These are phyloP conservation scores for Loxodonta africana DNA, from an alignment of 2,113 vertebrate species.

Conservation along the genomic window DNA sequence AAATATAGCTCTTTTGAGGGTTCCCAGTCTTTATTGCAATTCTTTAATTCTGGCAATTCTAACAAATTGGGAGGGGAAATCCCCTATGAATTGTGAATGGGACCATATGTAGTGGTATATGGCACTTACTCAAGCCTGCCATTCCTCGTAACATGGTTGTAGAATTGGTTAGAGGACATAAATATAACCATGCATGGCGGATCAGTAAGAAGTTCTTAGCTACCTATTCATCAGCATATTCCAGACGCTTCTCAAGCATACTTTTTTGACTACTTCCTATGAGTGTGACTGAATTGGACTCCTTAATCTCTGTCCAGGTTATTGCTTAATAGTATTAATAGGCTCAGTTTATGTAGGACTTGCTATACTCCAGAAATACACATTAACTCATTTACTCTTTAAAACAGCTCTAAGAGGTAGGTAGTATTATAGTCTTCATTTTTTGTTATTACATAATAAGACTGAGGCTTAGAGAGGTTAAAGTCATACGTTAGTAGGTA, in stretches of 20 bases:
- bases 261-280: not conserved
- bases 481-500: not conserved
- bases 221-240: not conserved
- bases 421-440: not conserved
- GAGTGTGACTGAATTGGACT: conserved; percentile 19
- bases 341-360: not conserved
- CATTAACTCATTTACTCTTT: conserved; percentile 13
- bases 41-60: conserved; percentile 23
- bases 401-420: not conserved
- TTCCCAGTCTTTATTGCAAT: not conserved
- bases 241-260: not conserved
- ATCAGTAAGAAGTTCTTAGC: conserved; percentile 11
- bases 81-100: not conserved
- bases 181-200: not conserved
- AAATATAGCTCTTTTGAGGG: conserved; percentile 1
- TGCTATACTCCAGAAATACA: conserved; percentile 3
- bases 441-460: conserved; percentile 11
- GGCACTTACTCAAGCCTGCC: not conserved
- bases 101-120: not conserved
- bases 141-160: not conserved
- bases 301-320: not conserved
- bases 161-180: conserved; percentile 23
- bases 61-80: not conserved
- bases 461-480: not conserved
- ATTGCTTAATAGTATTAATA: conserved; percentile 38